Conservation (phyloP, 1,140 invertebrate species). For the Drosophila sproati region DNA sequence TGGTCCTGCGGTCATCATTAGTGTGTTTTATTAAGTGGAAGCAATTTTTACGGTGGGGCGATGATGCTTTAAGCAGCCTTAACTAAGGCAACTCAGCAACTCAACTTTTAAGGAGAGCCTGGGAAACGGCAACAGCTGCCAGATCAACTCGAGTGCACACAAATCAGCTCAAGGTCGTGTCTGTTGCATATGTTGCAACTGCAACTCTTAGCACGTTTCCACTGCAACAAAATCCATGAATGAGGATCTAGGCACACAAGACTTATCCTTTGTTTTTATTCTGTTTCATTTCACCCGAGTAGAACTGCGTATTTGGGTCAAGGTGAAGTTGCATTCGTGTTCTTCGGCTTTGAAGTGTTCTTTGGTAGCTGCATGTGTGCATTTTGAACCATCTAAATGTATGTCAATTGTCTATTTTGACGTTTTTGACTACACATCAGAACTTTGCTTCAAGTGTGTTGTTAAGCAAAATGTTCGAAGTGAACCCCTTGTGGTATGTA, state of each 20-base stretch:
- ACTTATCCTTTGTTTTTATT: slow-evolving; percentile 36
- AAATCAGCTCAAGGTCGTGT: slow-evolving; percentile 66
- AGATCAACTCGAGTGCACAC: slow-evolving; percentile 16
- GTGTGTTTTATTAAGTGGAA: slow-evolving; percentile 82
- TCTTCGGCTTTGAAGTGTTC: slow-evolving; percentile 24
- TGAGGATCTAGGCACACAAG: slow-evolving; percentile 4
- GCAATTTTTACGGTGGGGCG: slow-evolving; percentile 41
- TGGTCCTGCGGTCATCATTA: slow-evolving; percentile 77
- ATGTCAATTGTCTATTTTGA: slow-evolving; percentile 50
- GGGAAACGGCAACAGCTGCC: slow-evolving; percentile 19
- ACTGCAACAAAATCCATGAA: slow-evolving; percentile 15
- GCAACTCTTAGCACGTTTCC: slow-evolving; percentile 18
- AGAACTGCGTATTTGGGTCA: slow-evolving; percentile 67
- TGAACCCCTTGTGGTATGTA: background rate
- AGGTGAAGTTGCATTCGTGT: slow-evolving; percentile 49
- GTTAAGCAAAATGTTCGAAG: background rate
- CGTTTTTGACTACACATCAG: background rate
- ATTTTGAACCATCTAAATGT: slow-evolving; percentile 18
- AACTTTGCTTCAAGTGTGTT: background rate
- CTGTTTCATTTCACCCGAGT: slow-evolving; percentile 17
- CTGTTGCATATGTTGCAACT: slow-evolving; percentile 42
- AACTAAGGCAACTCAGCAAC: slow-evolving; percentile 19
- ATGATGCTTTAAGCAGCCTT: slow-evolving; percentile 35
- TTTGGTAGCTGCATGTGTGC: slow-evolving; percentile 33
- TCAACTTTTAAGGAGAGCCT: slow-evolving; percentile 7